Conservation (phyloP, 2,888 invertebrate species). For the Escarpia spicata region DNA sequence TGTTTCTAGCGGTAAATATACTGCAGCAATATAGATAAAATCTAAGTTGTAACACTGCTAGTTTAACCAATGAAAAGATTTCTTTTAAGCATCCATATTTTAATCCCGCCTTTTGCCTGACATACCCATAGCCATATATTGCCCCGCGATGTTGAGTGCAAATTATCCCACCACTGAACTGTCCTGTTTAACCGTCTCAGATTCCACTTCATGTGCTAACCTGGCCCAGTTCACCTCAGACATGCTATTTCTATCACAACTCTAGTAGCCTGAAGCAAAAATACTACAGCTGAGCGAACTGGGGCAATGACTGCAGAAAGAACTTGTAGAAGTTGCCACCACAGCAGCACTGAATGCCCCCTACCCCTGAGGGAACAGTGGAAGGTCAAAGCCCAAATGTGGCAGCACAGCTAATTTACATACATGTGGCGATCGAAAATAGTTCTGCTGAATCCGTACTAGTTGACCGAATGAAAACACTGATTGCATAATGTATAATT, state of each 20-base stretch:
- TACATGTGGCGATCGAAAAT: not conserved
- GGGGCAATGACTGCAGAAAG: not conserved
- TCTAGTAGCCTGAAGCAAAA: not conserved
- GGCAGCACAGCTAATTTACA: not conserved
- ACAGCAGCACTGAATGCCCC: not conserved
- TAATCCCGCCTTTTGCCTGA: not conserved
- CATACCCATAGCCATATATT: not conserved
- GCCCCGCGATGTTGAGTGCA: not conserved
- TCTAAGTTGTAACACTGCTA: too few species aligned
- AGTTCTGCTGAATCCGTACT: not conserved
- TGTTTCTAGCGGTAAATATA: too few species aligned
- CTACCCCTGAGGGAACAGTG: not conserved
- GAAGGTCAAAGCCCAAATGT: conserved; percentile 1
- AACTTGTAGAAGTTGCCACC: not conserved
- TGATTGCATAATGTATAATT: not conserved
- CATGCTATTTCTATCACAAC: conserved; percentile 8
- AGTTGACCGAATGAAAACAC: not conserved
- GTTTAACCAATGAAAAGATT: too few species aligned
- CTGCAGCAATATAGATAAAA: too few species aligned
- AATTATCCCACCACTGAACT: not conserved
- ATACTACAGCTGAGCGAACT: not conserved
- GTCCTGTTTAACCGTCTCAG: not conserved
- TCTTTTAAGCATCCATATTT: not conserved
- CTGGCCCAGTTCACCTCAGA: not conserved
- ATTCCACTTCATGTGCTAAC: not conserved